Base-by-base conservation (phyloP, 2,797 vertebrate species). In the Tinamus major region DNA sequence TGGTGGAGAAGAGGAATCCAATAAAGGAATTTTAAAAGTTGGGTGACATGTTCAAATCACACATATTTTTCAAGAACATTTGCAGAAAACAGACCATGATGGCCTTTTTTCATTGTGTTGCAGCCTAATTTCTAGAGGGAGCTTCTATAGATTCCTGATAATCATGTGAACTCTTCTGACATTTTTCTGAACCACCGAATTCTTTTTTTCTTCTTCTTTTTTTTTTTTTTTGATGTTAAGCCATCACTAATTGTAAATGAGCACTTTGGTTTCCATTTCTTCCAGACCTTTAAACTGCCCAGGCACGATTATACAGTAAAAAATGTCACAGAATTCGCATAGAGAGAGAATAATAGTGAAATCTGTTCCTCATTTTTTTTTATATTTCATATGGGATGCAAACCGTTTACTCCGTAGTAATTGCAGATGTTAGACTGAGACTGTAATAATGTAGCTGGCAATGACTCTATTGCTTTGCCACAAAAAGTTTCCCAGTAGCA, bases 401-500 rank as follows among this genome's bases (percentile, higher is more conserved):
- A 96, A 89, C 90, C 90, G 83, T 96, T 96, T 96, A 87, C 93
- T 96, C 95, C 93, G 86, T 85, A 97, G 96, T 94, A 96, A 96
- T 95, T 97, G 95, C 94, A 97, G 96, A 97, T 96, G 96, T 97
- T 95, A 87, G 88, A 69, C 95, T 87, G 86, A 69, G 93, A 80
- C 93, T 95, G 85, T 33, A 97, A 96, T 96, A 96, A 94, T 64
- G 92, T 68, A 96, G 87, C 91, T 96, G 94, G 95, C 94, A 96
- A 89, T 92, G 59, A 23, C 90, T 89, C 85, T 92, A 81, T 62
- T 82, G 92, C 94, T 90, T 96, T 90, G 95, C 95, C 96, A 93
- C 96, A 96, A 89, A 96, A 94, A 96, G 93, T 88, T 97, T 97
- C 95, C 96, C 95, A 97, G 94, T 97, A 97, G 96, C 95, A 97